Base-by-base conservation (phyloP, 2,888 invertebrate species). In the Hermodice carunculata region DNA sequence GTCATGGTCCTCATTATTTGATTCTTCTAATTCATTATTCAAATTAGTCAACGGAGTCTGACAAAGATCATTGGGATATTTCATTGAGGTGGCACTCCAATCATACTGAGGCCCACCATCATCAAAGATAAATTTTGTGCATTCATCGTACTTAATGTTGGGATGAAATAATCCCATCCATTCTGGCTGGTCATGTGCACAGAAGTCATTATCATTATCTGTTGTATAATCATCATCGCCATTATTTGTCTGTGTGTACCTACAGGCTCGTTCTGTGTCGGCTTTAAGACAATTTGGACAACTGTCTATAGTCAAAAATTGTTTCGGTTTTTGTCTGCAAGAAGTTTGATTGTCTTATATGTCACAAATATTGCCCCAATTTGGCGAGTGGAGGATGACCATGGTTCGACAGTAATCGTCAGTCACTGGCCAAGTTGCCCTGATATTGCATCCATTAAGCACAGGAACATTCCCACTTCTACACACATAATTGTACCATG, bases 81-180 rank as follows among this genome's bases (percentile, higher is more conserved):
- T 11, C 17, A 3, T n/a, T 29, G n/a, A 22, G 11, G 11, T 22
- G 28, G 44, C n/a, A 40, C 46, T 46, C 67, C 66, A 65, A 40
- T 73, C 62, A 53, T 60, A 53, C 24, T 64, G 52, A 17, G 67
- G 67, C 3, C 74, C 74, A 2, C 73, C 73, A 69, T 75, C 70
- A 70, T 75, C 68, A 57, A 56, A 73, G 14, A 28, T 14, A 46
- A 66, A 67, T 0, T 74, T 61, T 49, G 19, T 17, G 32, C 17
- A 8, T 46, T 17, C 19, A 19, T 26, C 51, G 28, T 28, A n/a
- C 22, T 26, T 26, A 11, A 14, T 28, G 29, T 58, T 42, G 19
- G 73, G 75, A 32, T 62, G 32, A 6, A 73, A 11, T 2, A 63
- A 6, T 19, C 69, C 61, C 59, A 71, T 66, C 70, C 71, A 73